A percentile compares a stretch with the other conserved stretches of the same genome.
phyloP scores from a whole-genome alignment of 2,888 invertebrate species.

The Lasius platythorax region DNA sequence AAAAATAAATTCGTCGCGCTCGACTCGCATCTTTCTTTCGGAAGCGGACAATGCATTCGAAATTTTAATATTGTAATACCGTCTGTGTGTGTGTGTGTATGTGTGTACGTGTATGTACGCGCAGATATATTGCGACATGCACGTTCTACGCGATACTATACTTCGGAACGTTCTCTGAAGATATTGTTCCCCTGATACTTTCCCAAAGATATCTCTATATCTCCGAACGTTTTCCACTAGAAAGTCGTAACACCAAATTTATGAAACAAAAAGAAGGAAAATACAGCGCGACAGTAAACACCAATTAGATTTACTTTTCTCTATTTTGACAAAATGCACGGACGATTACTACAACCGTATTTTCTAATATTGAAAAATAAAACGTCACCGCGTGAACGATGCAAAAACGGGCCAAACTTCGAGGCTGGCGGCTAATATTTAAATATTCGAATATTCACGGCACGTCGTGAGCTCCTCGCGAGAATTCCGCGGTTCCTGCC shows the following conservation, averaged over 20 bases:
- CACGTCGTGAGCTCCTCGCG: slow-evolving; percentile 57
- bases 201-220: slow-evolving; percentile 11
- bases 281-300: background rate
- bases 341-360: background rate
- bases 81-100: background rate
- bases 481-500: slow-evolving; percentile 49
- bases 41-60: slow-evolving; percentile 40
- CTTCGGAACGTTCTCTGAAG: slow-evolving; percentile 22
- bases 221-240: slow-evolving; percentile 2
- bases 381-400: background rate
- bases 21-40: slow-evolving; percentile 40
- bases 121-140: slow-evolving; percentile 39
- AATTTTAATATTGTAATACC: slow-evolving; percentile 55
- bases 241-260: background rate
- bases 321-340: background rate
- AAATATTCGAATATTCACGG: slow-evolving; percentile 55
- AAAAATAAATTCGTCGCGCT: slow-evolving; percentile 53
- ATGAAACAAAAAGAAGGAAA: background rate
- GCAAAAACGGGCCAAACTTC: background rate
- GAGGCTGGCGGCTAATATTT: background rate
- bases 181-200: slow-evolving; percentile 26
- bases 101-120: background rate
- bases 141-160: slow-evolving; percentile 9
- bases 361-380: slow-evolving; percentile 1
- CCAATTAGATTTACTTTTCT: background rate